phyloP scores from a whole-genome alignment of 2,113 vertebrate genomes.

The Nyctereutes procyonoides region DNA sequence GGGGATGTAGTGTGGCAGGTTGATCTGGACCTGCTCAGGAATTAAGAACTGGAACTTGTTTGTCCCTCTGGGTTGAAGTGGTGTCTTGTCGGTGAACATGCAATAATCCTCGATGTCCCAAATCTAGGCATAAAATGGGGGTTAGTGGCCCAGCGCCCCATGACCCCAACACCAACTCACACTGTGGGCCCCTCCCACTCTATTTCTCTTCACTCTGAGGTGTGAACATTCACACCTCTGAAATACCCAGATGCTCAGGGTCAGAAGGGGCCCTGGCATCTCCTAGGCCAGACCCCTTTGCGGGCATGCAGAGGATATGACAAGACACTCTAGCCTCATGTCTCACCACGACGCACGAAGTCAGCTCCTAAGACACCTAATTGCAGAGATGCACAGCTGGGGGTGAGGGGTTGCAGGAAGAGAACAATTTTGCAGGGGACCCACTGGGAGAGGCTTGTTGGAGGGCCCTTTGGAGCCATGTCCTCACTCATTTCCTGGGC shows the following conservation, averaged over 20 bases:
- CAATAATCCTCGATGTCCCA: slow-evolving; percentile 86
- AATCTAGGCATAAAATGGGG: slow-evolving; percentile 72
- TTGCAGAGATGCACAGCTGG: neutral
- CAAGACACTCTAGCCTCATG: neutral
- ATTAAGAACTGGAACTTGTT: slow-evolving; percentile 71
- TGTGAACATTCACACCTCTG: neutral
- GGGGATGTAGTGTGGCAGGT: neutral
- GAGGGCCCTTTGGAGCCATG: neutral
- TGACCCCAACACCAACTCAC: neutral
- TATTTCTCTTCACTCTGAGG: neutral
- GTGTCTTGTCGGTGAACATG: neutral
- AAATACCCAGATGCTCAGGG: neutral
- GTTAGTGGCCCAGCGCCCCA: neutral
- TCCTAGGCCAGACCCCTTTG: neutral
- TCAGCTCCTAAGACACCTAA: neutral
- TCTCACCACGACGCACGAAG: neutral
- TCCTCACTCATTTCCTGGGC: neutral
- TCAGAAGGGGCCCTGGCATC: neutral
- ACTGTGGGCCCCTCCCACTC: neutral
- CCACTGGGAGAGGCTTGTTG: neutral
- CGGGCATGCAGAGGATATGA: neutral
- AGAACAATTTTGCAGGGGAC: fast-evolving
- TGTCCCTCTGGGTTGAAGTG: neutral
- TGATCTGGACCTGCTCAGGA: neutral
- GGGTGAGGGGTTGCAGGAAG: too few species aligned